These are phyloP conservation scores for Laothoe populi DNA, from an alignment of 2,888 invertebrate species.

Conservation along the genomic window DNA sequence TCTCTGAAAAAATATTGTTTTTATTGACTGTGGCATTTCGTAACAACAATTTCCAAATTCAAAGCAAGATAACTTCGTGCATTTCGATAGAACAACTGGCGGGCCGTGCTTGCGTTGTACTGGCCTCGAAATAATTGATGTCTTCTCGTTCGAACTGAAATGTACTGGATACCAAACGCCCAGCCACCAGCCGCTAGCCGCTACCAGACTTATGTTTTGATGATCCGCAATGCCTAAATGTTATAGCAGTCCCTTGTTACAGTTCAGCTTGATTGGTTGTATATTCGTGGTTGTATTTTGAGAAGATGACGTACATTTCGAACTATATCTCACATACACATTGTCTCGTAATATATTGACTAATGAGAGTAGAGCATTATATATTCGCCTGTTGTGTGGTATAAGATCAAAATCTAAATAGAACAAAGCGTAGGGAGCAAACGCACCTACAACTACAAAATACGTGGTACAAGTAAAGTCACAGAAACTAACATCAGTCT, in stretches of 20 bases:
- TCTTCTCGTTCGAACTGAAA: slow-evolving; percentile 52
- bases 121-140: slow-evolving; percentile 62
- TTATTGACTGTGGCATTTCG: slow-evolving; percentile 32
- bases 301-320: not conserved
- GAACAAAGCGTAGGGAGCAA: too few species aligned
- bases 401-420: too few species aligned
- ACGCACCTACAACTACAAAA: too few species aligned
- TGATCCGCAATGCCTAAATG: slow-evolving; percentile 23
- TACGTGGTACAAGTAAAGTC: too few species aligned
- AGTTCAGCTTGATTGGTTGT: slow-evolving; percentile 28
- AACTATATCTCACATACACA: not conserved
- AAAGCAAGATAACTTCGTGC: slow-evolving; percentile 49
- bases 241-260: slow-evolving; percentile 5
- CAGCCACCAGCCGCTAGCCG: slow-evolving; percentile 30
- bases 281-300: slow-evolving; percentile 37
- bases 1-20: not conserved
- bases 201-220: slow-evolving; percentile 26
- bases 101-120: slow-evolving; percentile 39
- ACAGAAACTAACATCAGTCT: too few species aligned
- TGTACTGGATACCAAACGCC: slow-evolving; percentile 39
- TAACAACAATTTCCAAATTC: slow-evolving; percentile 50
- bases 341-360: not conserved
- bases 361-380: too few species aligned
- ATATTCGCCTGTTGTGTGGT: too few species aligned
- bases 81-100: slow-evolving; percentile 42